Conservation (phyloP, 2,888 invertebrate genomes). For the Platypus cylindrus region DNA sequence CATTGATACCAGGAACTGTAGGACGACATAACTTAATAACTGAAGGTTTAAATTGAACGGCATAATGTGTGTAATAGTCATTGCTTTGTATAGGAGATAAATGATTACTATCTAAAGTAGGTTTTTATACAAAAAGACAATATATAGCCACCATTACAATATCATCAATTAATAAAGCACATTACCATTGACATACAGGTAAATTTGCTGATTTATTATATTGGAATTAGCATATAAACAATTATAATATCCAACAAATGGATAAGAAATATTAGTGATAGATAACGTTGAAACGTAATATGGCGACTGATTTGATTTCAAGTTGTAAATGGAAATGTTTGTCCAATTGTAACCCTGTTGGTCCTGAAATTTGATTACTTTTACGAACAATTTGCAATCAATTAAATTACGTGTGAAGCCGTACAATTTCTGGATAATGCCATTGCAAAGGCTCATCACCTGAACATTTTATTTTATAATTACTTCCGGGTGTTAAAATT, state of each 20-base stretch:
- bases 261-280: slow-evolving; percentile 26
- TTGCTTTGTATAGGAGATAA: slow-evolving; percentile 37
- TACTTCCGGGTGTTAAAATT: slow-evolving; percentile 24
- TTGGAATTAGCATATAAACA: slow-evolving; percentile 31
- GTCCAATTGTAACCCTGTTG: slow-evolving; percentile 11
- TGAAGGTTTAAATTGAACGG: slow-evolving; percentile 32
- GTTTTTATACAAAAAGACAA: too few species aligned
- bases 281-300: slow-evolving; percentile 39
- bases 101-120: slow-evolving; percentile 34
- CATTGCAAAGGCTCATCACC: slow-evolving; percentile 34
- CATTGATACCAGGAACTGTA: slow-evolving; percentile 43
- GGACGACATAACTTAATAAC: slow-evolving; percentile 53
- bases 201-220: slow-evolving; percentile 34
- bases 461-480: slow-evolving; percentile 36
- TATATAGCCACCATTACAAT: too few species aligned
- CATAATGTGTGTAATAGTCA: slow-evolving; percentile 20
- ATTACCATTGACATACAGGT: slow-evolving; percentile 45
- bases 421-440: slow-evolving; percentile 24
- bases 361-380: too few species aligned
- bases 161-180: too few species aligned
- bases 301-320: too few species aligned
- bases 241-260: slow-evolving; percentile 32
- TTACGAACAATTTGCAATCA: too few species aligned
- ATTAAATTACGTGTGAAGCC: too few species aligned
- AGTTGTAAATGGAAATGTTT: slow-evolving; percentile 2